Percentiles rank a stretch among this genome's conserved stretches.
Conservation (phyloP, 2,113 vertebrate species). For the Maccullochella peelii region DNA sequence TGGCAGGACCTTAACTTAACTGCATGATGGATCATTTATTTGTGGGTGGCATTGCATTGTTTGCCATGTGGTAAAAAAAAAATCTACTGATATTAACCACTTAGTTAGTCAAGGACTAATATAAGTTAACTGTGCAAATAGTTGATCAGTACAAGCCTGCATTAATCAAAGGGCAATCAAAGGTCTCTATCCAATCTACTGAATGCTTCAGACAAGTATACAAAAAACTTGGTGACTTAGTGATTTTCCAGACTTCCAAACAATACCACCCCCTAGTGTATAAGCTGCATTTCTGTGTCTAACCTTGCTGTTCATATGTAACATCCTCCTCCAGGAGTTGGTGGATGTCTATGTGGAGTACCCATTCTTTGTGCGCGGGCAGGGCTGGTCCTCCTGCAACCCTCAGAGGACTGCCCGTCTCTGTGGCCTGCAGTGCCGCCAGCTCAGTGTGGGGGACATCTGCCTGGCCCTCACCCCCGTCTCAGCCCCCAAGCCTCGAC, state of each 20-base stretch:
- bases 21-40: neutral
- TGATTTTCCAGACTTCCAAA: too few species aligned
- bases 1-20: neutral
- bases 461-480: constrained; percentile 84
- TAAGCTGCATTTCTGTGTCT: constrained; percentile 15
- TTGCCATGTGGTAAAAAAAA: neutral
- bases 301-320: neutral
- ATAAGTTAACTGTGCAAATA: too few species aligned
- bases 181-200: neutral
- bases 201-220: neutral
- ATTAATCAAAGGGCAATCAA: neutral
- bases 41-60: neutral
- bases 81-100: neutral
- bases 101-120: neutral
- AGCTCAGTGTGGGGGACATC: constrained; percentile 82
- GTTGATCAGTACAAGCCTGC: too few species aligned
- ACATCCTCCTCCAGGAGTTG: constrained; percentile 72
- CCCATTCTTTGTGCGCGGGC: constrained; percentile 83
- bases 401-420: constrained; percentile 81
- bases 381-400: constrained; percentile 85
- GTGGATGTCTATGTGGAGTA: constrained; percentile 85
- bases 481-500: constrained; percentile 25
- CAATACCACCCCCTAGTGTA: constrained; percentile 25
- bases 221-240: neutral
- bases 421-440: constrained; percentile 82